Conservation (phyloP, 2,113 vertebrate genomes). For the Shinisaurus crocodilurus region DNA sequence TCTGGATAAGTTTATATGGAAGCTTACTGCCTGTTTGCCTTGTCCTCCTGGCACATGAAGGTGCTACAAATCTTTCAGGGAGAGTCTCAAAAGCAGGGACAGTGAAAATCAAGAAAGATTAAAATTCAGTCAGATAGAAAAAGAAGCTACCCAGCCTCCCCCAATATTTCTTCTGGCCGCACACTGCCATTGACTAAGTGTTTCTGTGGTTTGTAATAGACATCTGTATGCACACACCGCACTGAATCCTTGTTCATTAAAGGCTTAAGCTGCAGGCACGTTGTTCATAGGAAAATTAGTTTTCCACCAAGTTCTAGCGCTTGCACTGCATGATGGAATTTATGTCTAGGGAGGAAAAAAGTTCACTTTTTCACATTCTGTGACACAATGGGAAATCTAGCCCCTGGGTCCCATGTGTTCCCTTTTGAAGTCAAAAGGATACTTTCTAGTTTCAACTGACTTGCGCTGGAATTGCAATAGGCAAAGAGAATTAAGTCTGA, state of each 20-base stretch:
- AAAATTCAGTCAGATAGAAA: not conserved
- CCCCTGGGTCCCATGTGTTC: not conserved
- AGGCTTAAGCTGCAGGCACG: not conserved
- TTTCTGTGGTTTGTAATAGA: not conserved
- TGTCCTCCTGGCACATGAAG: not conserved
- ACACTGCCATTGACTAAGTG: fast-evolving
- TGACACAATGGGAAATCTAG: not conserved
- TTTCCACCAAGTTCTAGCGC: not conserved
- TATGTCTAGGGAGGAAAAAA: not conserved
- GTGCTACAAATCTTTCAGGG: not conserved
- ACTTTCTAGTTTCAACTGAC: not conserved
- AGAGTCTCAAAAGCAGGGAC: not conserved
- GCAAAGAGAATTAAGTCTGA: not conserved
- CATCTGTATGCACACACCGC: not conserved
- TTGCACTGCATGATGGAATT: not conserved
- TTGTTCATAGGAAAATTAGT: slow-evolving; percentile 10
- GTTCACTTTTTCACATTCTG: not conserved
- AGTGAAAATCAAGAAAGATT: not conserved
- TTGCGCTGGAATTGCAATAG: not conserved
- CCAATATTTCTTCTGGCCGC: fast-evolving
- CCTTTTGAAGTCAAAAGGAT: not conserved
- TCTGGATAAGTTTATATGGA: not conserved
- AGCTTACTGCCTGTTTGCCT: not conserved
- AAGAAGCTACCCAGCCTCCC: not conserved
- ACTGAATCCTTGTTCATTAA: slow-evolving; percentile 20